A percentile compares a stretch with the other conserved stretches of the same genome.
phyloP scores from a whole-genome alignment of 2,113 vertebrate species.

The Callipepla californica region DNA sequence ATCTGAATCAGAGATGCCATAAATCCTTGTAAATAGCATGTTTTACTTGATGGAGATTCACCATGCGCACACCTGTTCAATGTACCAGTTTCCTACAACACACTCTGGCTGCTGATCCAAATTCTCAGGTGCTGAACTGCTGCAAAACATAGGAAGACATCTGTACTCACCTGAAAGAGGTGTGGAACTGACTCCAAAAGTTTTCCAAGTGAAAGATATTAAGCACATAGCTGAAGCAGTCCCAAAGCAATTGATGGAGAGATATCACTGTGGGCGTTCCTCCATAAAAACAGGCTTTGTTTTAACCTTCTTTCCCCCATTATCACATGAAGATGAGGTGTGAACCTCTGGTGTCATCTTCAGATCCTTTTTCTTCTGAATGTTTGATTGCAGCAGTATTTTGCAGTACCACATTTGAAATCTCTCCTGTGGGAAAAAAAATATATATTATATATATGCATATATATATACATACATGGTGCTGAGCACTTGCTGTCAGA shows the following conservation, averaged over 20 bases:
- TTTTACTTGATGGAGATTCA: background rate
- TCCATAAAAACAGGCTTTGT: background rate
- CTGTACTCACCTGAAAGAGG: background rate
- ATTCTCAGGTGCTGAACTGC: background rate
- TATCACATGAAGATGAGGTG: background rate
- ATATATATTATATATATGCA: background rate
- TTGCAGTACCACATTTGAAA: background rate
- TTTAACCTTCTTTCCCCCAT: background rate
- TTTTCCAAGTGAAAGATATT: background rate
- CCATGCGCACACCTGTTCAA: background rate
- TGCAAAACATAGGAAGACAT: background rate
- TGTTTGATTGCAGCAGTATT: background rate
- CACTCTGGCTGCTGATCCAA: background rate
- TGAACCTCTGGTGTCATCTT: background rate
- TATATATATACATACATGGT: background rate
- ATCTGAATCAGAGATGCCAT: accelerated
- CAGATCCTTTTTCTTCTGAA: background rate
- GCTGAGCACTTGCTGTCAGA: background rate
- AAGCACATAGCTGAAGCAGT: background rate
- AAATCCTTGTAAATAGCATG: background rate
- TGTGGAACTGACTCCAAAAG: background rate
- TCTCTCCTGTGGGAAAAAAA: background rate
- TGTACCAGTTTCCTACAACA: background rate
- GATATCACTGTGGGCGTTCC: accelerated
- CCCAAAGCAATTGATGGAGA: background rate